Base-by-base conservation (phyloP, 35 echinoderm and acorn worm species). In the Amphiura filiformis region DNA sequence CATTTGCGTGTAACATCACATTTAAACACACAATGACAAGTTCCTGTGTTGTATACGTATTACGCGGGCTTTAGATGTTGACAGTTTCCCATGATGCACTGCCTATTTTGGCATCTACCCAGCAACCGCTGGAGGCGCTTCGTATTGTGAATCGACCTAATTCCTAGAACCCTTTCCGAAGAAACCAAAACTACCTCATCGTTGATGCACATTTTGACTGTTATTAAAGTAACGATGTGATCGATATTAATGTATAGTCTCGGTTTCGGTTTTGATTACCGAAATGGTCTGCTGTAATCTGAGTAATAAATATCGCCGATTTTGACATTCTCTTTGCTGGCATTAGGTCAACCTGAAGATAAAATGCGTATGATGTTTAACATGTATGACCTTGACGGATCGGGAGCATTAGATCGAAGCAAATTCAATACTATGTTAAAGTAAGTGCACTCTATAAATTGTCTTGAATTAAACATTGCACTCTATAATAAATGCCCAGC, bases 301-400 rank as follows among this genome's bases (percentile, higher is more conserved):
- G n/a, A 33, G 1, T 81, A n/a, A 83, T 41, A 0, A 7, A 39
- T 49, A 44, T 47, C 0, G 15, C 4, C 44, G 15, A 39, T 28
- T n/a, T 44, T 83, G 0, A 9, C 82, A 57, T 79, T 33, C 34
- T 78, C 12, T n/a, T n/a, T n/a, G n/a, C n/a, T n/a, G n/a, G n/a
- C n/a, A 17, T 34, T 41, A 94, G 93, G 93, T 52, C 79, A 90
- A 84, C 88, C 93, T 12, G 88, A 94, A 39, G 93, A 94, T 33
- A 94, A 94, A 61, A 78, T 94, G 9, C n/a, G 83, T 64, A 65
- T 94, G 57, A 94, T 94, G 93, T 94, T 94, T 65, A 89, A 94
- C 84, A 94, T 94, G 93, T 94, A 94, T 38, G 88, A 94, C 42
- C 64, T 87, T 18, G 88, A 90, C 31, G 87, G 89, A 34, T 90